phyloP scores from a whole-genome alignment of 2,797 vertebrate species.

The Tympanoctomys barrerae region DNA sequence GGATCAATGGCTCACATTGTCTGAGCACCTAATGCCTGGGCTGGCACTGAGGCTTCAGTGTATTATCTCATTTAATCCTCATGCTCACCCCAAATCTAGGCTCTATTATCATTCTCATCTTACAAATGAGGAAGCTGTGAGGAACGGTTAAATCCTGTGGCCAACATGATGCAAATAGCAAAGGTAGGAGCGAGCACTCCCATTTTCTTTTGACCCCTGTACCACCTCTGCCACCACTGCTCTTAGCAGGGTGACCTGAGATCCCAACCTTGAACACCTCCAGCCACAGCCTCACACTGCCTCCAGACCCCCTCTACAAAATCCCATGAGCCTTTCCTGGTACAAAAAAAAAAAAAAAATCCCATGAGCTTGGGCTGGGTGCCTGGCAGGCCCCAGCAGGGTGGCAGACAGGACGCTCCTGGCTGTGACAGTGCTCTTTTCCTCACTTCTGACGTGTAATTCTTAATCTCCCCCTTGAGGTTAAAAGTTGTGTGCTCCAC shows the following conservation, averaged over 20 bases:
- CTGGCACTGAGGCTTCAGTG: neutral
- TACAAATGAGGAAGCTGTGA: neutral
- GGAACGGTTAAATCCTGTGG: neutral
- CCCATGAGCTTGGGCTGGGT: fast-evolving
- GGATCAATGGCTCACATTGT: neutral
- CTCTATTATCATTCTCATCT: fast-evolving
- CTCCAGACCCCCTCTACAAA: neutral
- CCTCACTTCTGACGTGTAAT: neutral
- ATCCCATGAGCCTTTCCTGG: neutral
- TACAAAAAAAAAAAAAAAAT: neutral
- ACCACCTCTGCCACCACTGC: neutral
- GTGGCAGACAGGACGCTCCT: neutral
- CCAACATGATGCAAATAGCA: neutral
- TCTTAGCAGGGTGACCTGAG: neutral
- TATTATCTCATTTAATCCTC: neutral
- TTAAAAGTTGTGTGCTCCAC: neutral
- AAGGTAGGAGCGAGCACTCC: neutral
- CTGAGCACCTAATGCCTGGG: neutral
- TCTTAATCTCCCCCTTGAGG: neutral
- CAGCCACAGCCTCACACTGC: neutral
- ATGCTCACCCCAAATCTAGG: neutral
- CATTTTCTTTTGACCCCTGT: neutral
- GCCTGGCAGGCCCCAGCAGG: neutral
- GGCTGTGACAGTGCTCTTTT: neutral
- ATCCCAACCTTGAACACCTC: neutral